Evolutionary conservation across 2,113 vertebrate species (phyloP).

Genomic region (Grantiella picta): DNA sequence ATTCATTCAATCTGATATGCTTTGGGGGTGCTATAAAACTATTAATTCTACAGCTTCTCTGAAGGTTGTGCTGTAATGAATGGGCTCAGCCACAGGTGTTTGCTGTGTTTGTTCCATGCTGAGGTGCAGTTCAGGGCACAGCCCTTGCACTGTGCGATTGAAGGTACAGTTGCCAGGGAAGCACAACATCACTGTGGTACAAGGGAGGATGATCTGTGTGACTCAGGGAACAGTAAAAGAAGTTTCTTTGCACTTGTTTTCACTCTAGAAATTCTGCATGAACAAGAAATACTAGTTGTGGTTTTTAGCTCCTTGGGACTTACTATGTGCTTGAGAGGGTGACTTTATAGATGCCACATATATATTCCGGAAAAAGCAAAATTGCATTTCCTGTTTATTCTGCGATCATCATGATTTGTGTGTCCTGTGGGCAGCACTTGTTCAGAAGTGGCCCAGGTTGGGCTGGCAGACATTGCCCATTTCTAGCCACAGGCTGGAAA

Average conservation of each 20-base stretch:
- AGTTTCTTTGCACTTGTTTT: background rate
- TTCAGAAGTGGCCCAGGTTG: background rate
- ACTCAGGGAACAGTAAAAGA: background rate
- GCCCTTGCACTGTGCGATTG: accelerated
- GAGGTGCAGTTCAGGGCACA: background rate
- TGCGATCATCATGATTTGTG: background rate
- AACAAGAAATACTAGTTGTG: background rate
- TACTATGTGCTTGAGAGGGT: background rate
- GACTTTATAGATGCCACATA: background rate
- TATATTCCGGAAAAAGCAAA: background rate
- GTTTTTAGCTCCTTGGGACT: background rate
- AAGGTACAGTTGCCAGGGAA: background rate
- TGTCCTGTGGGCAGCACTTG: background rate
- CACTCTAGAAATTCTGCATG: background rate
- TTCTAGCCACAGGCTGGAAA: background rate
- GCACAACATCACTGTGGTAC: background rate
- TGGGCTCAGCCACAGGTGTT: background rate
- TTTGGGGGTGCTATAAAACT: background rate
- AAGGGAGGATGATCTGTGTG: background rate
- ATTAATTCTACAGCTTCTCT: background rate
- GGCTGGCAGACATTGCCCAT: background rate
- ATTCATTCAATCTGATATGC: background rate
- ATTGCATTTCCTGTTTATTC: background rate
- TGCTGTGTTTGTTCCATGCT: background rate
- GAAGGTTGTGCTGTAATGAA: background rate